A percentile compares a stretch with the other conserved stretches of the same genome.
Conservation (phyloP, 1,140 invertebrate species). For the Batillaria attramentaria region DNA sequence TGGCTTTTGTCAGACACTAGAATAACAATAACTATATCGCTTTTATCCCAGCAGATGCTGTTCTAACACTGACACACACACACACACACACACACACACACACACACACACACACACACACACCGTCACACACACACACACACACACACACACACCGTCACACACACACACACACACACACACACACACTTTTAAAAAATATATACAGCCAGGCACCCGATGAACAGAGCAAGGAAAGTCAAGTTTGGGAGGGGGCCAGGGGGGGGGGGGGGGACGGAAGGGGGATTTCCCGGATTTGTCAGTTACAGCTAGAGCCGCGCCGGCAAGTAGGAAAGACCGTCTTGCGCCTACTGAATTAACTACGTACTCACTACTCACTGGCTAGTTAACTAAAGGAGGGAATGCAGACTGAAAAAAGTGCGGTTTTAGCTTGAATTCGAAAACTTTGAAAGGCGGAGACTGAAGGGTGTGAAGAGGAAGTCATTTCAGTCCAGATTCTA, state of each 20-base stretch:
- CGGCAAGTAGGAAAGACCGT: too few relatives aligned
- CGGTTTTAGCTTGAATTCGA: too few relatives aligned
- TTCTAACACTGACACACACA: background rate
- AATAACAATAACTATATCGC: background rate
- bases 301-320: background rate
- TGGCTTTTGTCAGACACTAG: background rate
- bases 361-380: background rate
- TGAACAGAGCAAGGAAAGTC: too few relatives aligned
- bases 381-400: too few relatives aligned
- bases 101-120: background rate
- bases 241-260: background rate
- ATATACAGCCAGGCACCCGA: too few relatives aligned
- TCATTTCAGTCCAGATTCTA: too few relatives aligned
- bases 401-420: too few relatives aligned
- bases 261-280: background rate
- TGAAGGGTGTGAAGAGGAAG: too few relatives aligned
- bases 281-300: background rate
- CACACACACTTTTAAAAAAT: background rate
- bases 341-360: background rate
- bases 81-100: background rate
- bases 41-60: background rate
- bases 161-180: slow-evolving; percentile 1
- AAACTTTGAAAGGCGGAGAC: too few relatives aligned
- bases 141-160: slow-evolving; percentile 10
- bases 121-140: background rate